phyloP scores from a whole-genome alignment of 2,888 invertebrate species.

The Eupithecia insigniata region DNA sequence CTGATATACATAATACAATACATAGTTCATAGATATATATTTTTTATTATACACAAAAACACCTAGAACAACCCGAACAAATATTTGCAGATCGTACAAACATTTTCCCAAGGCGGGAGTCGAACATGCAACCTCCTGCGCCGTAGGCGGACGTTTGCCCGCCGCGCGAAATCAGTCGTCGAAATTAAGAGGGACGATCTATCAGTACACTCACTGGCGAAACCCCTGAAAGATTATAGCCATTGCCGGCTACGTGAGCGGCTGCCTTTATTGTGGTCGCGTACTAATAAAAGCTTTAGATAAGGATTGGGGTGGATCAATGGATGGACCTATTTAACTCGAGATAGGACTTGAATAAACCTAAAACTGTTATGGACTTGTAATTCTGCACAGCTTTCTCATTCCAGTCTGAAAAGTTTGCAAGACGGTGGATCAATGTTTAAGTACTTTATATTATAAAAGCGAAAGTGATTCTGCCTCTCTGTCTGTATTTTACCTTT shows the following conservation, averaged over 20 bases:
- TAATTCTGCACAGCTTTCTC: neutral
- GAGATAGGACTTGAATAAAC: slow-evolving; percentile 14
- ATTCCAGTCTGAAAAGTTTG: neutral
- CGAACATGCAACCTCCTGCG: too few species aligned
- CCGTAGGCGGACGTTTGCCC: too few species aligned
- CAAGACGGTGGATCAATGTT: neutral
- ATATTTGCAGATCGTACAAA: too few species aligned
- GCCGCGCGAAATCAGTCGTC: too few species aligned
- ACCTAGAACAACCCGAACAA: too few species aligned
- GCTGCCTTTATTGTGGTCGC: slow-evolving; percentile 56
- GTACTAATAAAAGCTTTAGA: slow-evolving; percentile 47
- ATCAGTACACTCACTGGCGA: slow-evolving; percentile 28
- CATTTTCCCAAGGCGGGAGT: too few species aligned
- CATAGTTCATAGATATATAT: too few species aligned
- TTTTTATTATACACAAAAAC: too few species aligned
- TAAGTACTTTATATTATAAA: neutral
- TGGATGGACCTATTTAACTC: slow-evolving; percentile 36
- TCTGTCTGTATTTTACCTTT: neutral
- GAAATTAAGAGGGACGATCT: neutral
- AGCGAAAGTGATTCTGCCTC: neutral
- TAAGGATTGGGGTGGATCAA: slow-evolving; percentile 46
- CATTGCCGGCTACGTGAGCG: slow-evolving; percentile 59
- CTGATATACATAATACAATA: too few species aligned
- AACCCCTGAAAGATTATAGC: slow-evolving; percentile 49
- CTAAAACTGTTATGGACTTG: neutral